phyloP scores from a whole-genome alignment of 1,140 invertebrate genomes.

The Battus philenor region DNA sequence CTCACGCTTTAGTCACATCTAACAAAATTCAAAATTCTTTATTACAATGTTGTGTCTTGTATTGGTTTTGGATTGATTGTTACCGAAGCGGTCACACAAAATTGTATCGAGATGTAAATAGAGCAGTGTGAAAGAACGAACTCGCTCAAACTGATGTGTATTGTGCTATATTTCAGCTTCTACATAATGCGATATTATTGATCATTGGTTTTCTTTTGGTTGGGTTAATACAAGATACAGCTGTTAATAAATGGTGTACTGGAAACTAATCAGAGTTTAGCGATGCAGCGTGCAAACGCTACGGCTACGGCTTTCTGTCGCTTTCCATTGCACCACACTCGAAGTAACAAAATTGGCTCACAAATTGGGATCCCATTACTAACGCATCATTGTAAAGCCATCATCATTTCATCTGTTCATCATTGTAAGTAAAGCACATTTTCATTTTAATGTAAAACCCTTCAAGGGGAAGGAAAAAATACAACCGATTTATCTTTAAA shows the following conservation, averaged over 20 bases:
- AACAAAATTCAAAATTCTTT: conserved; percentile 74
- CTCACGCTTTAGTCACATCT: conserved; percentile 70
- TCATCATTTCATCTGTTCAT: conserved; percentile 68
- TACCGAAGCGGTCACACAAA: conserved; percentile 31
- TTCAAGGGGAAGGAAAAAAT: conserved; percentile 34
- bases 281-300: conserved; percentile 39
- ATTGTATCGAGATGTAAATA: conserved; percentile 24
- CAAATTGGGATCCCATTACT: conserved; percentile 73
- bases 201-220: conserved; percentile 75
- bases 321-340: conserved; percentile 72
- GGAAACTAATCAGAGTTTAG: conserved; percentile 68
- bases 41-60: conserved; percentile 75
- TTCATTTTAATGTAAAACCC: conserved; percentile 50
- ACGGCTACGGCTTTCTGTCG: conserved; percentile 64
- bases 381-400: conserved; percentile 72
- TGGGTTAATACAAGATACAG: conserved; percentile 78
- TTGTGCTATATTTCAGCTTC: conserved; percentile 74
- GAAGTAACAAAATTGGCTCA: conserved; percentile 73
- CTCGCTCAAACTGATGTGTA: conserved; percentile 45
- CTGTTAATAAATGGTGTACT: conserved; percentile 70
- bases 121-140: conserved; percentile 14
- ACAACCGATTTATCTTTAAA: conserved; percentile 12
- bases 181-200: conserved; percentile 70
- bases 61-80: conserved; percentile 69
- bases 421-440: conserved; percentile 71